Conservation (phyloP, 2,888 invertebrate genomes). For the Athrips mouffetella region DNA sequence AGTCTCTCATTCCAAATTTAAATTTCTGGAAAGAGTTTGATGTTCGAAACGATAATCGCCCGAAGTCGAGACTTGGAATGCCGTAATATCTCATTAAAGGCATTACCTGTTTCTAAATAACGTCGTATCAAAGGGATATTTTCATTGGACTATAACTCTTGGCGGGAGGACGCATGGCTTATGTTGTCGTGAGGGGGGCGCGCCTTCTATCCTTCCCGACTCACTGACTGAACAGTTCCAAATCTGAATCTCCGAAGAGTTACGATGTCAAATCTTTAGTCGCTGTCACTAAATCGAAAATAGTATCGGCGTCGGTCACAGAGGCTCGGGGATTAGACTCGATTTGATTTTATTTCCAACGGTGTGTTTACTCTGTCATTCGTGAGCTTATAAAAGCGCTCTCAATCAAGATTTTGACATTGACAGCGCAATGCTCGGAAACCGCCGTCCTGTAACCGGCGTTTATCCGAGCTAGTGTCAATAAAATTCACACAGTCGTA, state of each 20-base stretch:
- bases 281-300: constrained; percentile 60
- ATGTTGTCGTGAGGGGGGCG: constrained; percentile 33
- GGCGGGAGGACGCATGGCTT: constrained; percentile 34
- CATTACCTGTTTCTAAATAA: constrained; percentile 44
- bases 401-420: constrained; percentile 54
- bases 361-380: constrained; percentile 48
- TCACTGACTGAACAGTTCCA: constrained; percentile 45
- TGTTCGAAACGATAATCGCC: constrained; percentile 66
- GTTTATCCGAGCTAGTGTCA: constrained; percentile 50
- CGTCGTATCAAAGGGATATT: constrained; percentile 39
- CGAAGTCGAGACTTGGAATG: constrained; percentile 57
- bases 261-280: constrained; percentile 63
- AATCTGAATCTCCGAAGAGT: constrained; percentile 66
- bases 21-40: constrained; percentile 72
- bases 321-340: constrained; percentile 34
- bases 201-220: constrained; percentile 35
- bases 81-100: constrained; percentile 70
- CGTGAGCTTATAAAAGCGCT: constrained; percentile 49
- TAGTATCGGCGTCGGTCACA: constrained; percentile 43
- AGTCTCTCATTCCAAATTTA: constrained; percentile 64
- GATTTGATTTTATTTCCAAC: constrained; percentile 40
- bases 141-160: constrained; percentile 44
- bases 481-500: constrained; percentile 59
- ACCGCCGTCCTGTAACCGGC: constrained; percentile 32
- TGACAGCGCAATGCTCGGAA: constrained; percentile 44